phyloP scores from a whole-genome alignment of 2,888 invertebrate genomes.

The Lymantria dispar region DNA sequence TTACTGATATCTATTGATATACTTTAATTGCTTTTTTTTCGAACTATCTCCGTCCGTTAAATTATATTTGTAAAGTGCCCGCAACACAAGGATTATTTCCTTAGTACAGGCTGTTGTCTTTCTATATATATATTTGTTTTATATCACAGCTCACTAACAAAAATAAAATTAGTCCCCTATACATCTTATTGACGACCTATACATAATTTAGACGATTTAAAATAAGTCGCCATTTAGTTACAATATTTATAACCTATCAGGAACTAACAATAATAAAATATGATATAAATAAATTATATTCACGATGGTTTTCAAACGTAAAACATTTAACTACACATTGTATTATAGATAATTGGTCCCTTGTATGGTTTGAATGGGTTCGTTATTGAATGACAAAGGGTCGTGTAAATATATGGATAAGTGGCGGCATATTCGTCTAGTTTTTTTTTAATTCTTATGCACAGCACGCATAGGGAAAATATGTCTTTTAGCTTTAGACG shows the following conservation, averaged over 20 bases:
- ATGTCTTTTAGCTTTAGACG: conserved; percentile 4
- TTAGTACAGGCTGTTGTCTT: no score
- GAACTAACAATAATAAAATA: conserved; percentile 16
- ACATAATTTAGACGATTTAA: no score
- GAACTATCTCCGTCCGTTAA: no score
- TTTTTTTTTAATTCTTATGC: background rate
- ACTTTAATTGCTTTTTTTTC: no score
- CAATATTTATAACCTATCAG: conserved; percentile 4
- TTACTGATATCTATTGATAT: no score
- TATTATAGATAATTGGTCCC: conserved; percentile 41
- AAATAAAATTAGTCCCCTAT: no score
- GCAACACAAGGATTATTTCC: no score
- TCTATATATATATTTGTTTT: no score
- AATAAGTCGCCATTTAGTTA: no score
- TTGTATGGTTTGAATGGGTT: conserved; percentile 32
- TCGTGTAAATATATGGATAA: conserved; percentile 16
- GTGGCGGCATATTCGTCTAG: background rate
- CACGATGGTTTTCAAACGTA: conserved; percentile 29
- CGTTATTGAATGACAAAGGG: conserved; percentile 24
- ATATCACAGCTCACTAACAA: no score
- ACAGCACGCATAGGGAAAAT: conserved; percentile 21
- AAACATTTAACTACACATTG: conserved; percentile 38
- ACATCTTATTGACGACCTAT: no score
- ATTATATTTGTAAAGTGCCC: no score
- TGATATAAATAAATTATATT: conserved; percentile 29